A percentile compares a stretch with the other conserved stretches of the same genome.
These are phyloP conservation scores for Yoshiicerus persimilis DNA, from an alignment of 1,140 invertebrate genomes.

Conservation along the genomic window DNA sequence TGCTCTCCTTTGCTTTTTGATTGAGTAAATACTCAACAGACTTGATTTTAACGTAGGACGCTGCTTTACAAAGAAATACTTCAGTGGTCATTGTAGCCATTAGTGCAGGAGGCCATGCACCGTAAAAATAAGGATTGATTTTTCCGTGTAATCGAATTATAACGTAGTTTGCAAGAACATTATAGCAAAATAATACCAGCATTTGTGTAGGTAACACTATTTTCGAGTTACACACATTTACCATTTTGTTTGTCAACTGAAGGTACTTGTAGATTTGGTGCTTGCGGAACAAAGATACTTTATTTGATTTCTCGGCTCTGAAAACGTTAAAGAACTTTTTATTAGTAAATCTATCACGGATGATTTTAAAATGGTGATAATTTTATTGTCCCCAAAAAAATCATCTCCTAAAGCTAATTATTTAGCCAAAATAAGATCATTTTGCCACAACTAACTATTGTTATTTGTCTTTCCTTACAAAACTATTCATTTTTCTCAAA, in stretches of 20 bases:
- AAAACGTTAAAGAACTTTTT: too few relatives aligned
- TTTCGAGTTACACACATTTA: background rate
- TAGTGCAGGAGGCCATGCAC: background rate
- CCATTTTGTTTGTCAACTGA: background rate
- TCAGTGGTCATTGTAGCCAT: background rate
- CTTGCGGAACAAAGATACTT: background rate
- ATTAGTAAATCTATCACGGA: too few relatives aligned
- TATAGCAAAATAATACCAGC: background rate
- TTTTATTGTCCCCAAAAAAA: too few relatives aligned
- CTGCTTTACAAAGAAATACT: background rate
- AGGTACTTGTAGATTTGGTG: background rate
- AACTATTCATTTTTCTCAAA: too few relatives aligned
- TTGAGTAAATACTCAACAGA: background rate
- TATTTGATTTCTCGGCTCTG: background rate
- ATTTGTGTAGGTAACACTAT: background rate
- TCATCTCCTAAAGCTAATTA: too few relatives aligned
- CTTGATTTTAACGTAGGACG: background rate
- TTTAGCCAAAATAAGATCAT: too few relatives aligned
- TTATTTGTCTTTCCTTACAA: too few relatives aligned
- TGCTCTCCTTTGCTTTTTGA: background rate
- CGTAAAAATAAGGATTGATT: background rate
- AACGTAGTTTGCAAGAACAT: background rate
- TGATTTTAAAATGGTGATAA: too few relatives aligned
- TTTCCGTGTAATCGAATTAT: background rate
- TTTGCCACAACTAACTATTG: too few relatives aligned